These are phyloP conservation scores for Orchesella cincta DNA, from an alignment of 1,140 invertebrate genomes.

Conservation along the genomic window DNA sequence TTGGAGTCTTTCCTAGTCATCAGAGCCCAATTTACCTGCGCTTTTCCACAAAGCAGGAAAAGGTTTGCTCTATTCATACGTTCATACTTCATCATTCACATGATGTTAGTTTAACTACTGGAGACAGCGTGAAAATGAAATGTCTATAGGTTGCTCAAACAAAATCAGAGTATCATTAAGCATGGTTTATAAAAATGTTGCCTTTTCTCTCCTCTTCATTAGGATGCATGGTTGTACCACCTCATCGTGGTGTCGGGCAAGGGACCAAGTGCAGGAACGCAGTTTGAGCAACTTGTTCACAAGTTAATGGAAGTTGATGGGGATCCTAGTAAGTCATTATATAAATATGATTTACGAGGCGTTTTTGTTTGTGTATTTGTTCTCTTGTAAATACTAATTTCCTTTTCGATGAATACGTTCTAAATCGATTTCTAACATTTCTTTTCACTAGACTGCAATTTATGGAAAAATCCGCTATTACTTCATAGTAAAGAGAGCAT, in stretches of 20 bases:
- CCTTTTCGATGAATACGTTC: neutral
- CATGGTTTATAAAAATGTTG: constrained; percentile 7
- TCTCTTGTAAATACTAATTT: neutral
- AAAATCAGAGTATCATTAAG: constrained; percentile 2
- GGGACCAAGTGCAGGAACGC: constrained; percentile 84
- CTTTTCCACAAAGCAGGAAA: constrained; percentile 80
- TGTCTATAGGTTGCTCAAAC: neutral
- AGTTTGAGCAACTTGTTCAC: constrained; percentile 91
- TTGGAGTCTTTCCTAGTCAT: constrained; percentile 89
- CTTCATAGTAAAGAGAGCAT: constrained; percentile 89
- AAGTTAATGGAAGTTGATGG: constrained; percentile 94
- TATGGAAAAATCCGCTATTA: constrained; percentile 89
- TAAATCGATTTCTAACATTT: constrained; percentile 38
- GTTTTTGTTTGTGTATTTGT: neutral
- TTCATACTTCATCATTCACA: neutral
- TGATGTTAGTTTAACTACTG: neutral
- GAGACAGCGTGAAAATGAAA: neutral
- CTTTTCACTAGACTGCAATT: constrained; percentile 71
- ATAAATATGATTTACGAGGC: constrained; percentile 6
- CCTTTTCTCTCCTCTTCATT: constrained; percentile 44
- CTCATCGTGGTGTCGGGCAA: constrained; percentile 89
- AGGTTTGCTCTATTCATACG: constrained; percentile 55
- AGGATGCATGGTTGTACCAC: constrained; percentile 79
- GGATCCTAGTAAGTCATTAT: constrained; percentile 73
- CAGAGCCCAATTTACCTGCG: constrained; percentile 89